Base-by-base conservation (phyloP, 2,797 vertebrate species). In the Lepidocolaptes lacrymiger region DNA sequence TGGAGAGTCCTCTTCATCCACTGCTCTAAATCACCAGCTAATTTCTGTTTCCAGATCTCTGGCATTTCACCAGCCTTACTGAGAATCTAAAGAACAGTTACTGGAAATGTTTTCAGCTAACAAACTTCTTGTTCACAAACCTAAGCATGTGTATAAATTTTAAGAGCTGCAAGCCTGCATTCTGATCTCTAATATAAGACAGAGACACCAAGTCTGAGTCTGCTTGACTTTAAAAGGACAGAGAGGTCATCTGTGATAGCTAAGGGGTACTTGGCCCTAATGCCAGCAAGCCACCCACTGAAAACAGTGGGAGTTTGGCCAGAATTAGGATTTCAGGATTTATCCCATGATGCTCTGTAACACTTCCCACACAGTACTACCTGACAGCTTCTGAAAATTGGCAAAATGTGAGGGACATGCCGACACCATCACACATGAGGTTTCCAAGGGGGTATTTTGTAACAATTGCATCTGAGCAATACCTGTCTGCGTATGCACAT, bases 291-390 rank as follows among this genome's bases (percentile, higher is more conserved):
- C 84, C 86, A 56, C 90, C 90, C 86, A 82, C 92, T 59, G 59
- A 56, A 91, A 88, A 49, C 55, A 75, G 89, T 69, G 64, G 88
- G 91, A 93, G 89, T 85, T 55, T 63, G 54, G 62, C 43, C 68
- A n/a, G 2, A 91, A 92, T 85, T 77, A 89, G 84, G 44, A 87
- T 85, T 82, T 94, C 18, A 63, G 84, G 68, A 82, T 92, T 82
- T 82, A 83, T 91, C 64, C 81, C 63, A 79, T 72, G 52, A 54
- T 22, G 24, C 77, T 58, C 51, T 62, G 7, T 61, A 89, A 85
- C 78, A 64, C 64, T 66, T 95, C 92, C 94, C 68, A 94, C 78
- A 82, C 36, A 6, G 68, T 27, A 43, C 81, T 88, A 97, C 94
- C 96, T 94, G 89, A 92, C 74, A 89, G 87, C 78, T 80, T 76